Evolutionary conservation across 2,888 invertebrate species (phyloP).

Genomic region (Eupeodes luniger): DNA sequence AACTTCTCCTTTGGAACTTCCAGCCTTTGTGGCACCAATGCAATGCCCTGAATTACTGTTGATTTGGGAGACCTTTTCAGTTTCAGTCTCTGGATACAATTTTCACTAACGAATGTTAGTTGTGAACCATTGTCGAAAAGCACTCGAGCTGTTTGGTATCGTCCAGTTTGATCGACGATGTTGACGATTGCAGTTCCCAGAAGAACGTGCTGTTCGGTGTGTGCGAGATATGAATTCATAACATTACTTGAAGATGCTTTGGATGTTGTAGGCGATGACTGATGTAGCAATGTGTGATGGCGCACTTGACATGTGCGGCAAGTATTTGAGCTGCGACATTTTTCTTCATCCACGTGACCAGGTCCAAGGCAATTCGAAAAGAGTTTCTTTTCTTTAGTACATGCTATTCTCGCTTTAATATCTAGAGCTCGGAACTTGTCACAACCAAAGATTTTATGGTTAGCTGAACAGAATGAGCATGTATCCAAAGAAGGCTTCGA

Average conservation of each 20-base stretch:
- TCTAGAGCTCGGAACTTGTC: neutral
- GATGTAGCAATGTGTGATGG: too few species aligned
- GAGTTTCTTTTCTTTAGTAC: too few species aligned
- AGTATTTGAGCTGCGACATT: too few species aligned
- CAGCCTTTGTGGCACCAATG: conserved; percentile 45
- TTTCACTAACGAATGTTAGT: conserved; percentile 56
- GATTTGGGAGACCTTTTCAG: conserved; percentile 35
- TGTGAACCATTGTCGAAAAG: conserved; percentile 50
- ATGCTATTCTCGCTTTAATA: too few species aligned
- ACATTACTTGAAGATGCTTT: neutral
- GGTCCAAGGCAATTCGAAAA: too few species aligned
- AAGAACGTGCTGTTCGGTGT: conserved; percentile 23
- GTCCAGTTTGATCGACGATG: conserved; percentile 17
- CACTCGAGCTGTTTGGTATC: conserved; percentile 22
- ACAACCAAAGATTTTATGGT: neutral
- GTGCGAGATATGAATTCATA: neutral
- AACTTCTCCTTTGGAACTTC: conserved; percentile 37
- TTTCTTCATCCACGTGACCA: too few species aligned
- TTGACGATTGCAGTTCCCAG: conserved; percentile 38
- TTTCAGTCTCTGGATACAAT: conserved; percentile 56
- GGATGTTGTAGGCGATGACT: neutral
- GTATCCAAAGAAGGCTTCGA: neutral
- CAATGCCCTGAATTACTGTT: conserved; percentile 38
- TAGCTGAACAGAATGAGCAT: neutral
- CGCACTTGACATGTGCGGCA: too few species aligned